Evolutionary conservation across 2,113 vertebrate genomes (phyloP).

Genomic region (Hucho hucho): DNA sequence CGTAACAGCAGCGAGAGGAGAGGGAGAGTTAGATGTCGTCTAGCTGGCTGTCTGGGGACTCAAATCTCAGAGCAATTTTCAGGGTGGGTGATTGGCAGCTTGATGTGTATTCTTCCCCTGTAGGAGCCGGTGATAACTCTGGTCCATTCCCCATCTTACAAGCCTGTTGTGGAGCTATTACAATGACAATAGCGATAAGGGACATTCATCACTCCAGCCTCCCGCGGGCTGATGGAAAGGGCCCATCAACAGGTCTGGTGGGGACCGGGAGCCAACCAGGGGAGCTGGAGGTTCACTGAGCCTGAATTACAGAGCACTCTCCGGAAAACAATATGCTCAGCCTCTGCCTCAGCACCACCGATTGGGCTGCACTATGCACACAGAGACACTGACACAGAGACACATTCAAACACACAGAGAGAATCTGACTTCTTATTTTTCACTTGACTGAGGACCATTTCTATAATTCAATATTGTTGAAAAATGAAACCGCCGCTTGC

Average conservation of each 20-base stretch:
- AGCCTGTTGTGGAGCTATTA: conserved; percentile 81
- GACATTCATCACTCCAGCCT: conserved; percentile 78
- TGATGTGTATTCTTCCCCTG: conserved; percentile 80
- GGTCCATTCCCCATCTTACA: conserved; percentile 62
- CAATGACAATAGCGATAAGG: conserved; percentile 82
- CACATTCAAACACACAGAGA: neutral
- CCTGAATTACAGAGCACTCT: conserved; percentile 49
- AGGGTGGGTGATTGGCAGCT: conserved; percentile 80
- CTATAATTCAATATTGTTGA: conserved; percentile 73
- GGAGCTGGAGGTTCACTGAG: conserved; percentile 43
- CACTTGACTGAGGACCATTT: conserved; percentile 73
- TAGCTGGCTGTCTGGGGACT: conserved; percentile 73
- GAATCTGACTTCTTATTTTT: conserved; percentile 59
- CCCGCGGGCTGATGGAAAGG: conserved; percentile 68
- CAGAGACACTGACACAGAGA: conserved; percentile 18
- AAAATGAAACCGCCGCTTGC: conserved; percentile 69
- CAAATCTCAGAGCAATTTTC: conserved; percentile 88
- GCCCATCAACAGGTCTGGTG: conserved; percentile 76
- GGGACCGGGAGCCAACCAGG: conserved; percentile 44
- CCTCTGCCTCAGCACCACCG: conserved; percentile 29
- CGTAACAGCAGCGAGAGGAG: conserved; percentile 62
- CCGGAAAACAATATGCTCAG: conserved; percentile 41
- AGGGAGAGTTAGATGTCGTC: conserved; percentile 42
- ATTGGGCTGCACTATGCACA: conserved; percentile 2
- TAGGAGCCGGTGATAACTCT: conserved; percentile 77